Percentiles rank a stretch among this genome's conserved stretches.
These are phyloP conservation scores for Erebia palarica DNA, from an alignment of 2,888 invertebrate species.

Conservation along the genomic window DNA sequence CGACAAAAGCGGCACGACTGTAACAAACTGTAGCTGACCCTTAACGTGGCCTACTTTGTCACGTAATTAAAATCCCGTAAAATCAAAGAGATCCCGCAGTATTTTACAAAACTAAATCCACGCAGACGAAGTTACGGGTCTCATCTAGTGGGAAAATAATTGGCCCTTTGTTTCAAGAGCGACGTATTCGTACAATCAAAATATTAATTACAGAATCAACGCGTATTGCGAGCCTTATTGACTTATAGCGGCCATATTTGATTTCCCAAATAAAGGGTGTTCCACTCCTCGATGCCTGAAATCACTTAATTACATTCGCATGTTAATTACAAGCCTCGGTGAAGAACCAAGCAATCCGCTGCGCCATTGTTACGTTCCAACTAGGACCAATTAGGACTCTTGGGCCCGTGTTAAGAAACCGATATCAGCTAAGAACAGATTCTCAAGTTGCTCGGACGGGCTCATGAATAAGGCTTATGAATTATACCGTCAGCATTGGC, in stretches of 20 bases:
- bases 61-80: too few relatives aligned
- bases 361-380: conserved; percentile 27
- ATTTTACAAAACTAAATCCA: too few relatives aligned
- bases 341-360: conserved; percentile 43
- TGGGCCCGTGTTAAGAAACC: too few relatives aligned
- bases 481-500: too few relatives aligned
- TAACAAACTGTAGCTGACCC: too few relatives aligned
- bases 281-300: conserved; percentile 28
- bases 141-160: neutral
- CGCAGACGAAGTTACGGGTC: neutral
- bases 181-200: neutral
- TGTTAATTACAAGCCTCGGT: conserved; percentile 44
- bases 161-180: neutral
- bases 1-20: too few relatives aligned
- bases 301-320: conserved; percentile 46
- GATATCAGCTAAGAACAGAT: too few relatives aligned
- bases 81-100: too few relatives aligned
- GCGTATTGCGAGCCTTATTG: conserved; percentile 12
- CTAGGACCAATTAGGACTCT: too few relatives aligned
- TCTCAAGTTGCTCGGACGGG: too few relatives aligned
- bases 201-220: conserved; percentile 3
- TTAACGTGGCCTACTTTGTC: too few relatives aligned
- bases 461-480: too few relatives aligned
- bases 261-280: conserved; percentile 3
- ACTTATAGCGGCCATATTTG: conserved; percentile 12